phyloP scores from a whole-genome alignment of 1,140 invertebrate species.

The Neoseiulus cucumeris region DNA sequence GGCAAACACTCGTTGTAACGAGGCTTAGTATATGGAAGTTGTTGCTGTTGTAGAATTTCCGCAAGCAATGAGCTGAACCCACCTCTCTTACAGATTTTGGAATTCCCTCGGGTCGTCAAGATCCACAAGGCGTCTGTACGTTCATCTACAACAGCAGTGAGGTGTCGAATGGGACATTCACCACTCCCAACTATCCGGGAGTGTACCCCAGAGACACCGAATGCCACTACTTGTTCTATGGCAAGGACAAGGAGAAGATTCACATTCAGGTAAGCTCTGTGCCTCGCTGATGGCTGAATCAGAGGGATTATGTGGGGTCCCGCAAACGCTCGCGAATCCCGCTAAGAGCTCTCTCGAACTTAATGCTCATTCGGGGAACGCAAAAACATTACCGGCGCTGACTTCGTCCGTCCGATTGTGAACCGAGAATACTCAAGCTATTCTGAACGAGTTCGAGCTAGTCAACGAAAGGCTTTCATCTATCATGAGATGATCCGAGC shows the following conservation, averaged over 20 bases:
- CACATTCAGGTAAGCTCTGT: slow-evolving; percentile 33
- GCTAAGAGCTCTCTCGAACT: neutral
- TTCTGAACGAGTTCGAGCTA: too few relatives aligned
- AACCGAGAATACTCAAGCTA: too few relatives aligned
- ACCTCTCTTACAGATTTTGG: slow-evolving; percentile 34
- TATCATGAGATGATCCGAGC: neutral
- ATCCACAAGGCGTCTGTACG: slow-evolving; percentile 27
- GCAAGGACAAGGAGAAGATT: slow-evolving; percentile 52
- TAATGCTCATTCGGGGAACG: neutral
- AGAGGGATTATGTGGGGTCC: too few relatives aligned
- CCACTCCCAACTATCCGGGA: slow-evolving; percentile 79
- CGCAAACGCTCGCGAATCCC: neutral
- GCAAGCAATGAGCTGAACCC: neutral
- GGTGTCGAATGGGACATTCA: slow-evolving; percentile 52
- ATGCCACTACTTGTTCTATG: slow-evolving; percentile 85
- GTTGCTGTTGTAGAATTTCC: too few relatives aligned
- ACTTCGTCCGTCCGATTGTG: too few relatives aligned
- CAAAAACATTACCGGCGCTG: too few relatives aligned
- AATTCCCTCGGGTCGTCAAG: slow-evolving; percentile 49
- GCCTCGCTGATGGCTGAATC: neutral
- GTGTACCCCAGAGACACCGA: slow-evolving; percentile 73
- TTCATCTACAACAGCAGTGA: slow-evolving; percentile 43
- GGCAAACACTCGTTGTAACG: too few relatives aligned
- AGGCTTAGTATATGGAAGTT: too few relatives aligned
- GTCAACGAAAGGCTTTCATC: too few relatives aligned